A percentile compares a stretch with the other conserved stretches of the same genome.
Conservation (phyloP, 2,888 invertebrate genomes). For the Stenodera caucasica region DNA sequence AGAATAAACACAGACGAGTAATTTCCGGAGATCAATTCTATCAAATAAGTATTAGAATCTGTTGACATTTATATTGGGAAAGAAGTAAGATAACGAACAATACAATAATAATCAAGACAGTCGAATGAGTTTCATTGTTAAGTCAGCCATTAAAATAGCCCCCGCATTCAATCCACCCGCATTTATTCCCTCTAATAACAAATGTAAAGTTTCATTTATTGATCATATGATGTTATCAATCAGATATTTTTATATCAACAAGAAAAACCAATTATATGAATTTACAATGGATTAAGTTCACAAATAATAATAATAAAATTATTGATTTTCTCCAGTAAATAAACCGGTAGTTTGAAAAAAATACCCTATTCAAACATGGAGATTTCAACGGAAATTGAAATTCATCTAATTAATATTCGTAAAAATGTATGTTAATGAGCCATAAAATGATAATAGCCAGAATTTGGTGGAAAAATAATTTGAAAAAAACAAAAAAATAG, state of each 20-base stretch:
- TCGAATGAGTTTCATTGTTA: not conserved
- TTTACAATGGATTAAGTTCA: too few relatives aligned
- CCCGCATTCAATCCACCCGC: constrained; percentile 2
- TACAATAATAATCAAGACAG: not conserved
- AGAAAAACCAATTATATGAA: not conserved
- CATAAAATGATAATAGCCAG: not conserved
- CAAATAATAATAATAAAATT: too few relatives aligned
- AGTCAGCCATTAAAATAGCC: not conserved
- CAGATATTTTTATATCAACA: not conserved
- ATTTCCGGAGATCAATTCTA: not conserved
- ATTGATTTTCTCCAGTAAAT: too few relatives aligned
- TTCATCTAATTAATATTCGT: too few relatives aligned
- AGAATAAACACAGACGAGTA: not conserved
- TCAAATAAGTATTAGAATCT: not conserved
- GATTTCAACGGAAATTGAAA: not conserved
- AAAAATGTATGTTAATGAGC: too few relatives aligned
- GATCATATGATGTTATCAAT: constrained; percentile 4
- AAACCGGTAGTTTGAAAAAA: too few relatives aligned
- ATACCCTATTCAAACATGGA: not conserved
- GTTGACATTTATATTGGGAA: not conserved
- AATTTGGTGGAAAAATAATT: not conserved
- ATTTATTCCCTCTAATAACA: not conserved
- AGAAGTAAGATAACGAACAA: not conserved
- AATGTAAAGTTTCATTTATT: constrained; percentile 2
- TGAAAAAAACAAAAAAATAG: not conserved